Evolutionary conservation across 2,888 invertebrate species (phyloP).

Genomic region (Rhagonycha fulva): DNA sequence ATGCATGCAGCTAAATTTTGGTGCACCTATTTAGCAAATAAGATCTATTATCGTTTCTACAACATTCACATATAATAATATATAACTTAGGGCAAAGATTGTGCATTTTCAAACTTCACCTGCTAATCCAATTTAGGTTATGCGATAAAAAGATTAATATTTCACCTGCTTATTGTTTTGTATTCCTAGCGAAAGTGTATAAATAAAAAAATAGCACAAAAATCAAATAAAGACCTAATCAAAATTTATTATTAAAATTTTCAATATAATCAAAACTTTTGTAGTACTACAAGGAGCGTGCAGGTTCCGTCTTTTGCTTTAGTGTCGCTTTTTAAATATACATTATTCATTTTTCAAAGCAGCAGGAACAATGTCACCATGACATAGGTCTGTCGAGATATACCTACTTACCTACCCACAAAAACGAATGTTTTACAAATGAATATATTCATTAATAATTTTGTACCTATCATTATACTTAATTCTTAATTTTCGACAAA

Average conservation of each 20-base stretch:
- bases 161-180: slow-evolving; percentile 37
- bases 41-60: not conserved
- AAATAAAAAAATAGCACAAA: slow-evolving; percentile 3
- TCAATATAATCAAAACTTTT: not conserved
- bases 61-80: slow-evolving; percentile 30
- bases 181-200: slow-evolving; percentile 32
- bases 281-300: slow-evolving; percentile 1
- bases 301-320: not conserved
- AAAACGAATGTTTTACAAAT: slow-evolving; percentile 19
- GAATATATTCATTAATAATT: slow-evolving; percentile 29
- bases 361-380: slow-evolving; percentile 23
- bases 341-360: slow-evolving; percentile 25
- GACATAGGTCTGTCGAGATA: slow-evolving; percentile 22
- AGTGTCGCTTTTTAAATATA: slow-evolving; percentile 21
- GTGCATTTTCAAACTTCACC: slow-evolving; percentile 30
- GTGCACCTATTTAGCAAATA: not conserved
- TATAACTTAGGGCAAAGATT: slow-evolving; percentile 37
- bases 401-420: not conserved
- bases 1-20: not conserved
- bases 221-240: slow-evolving; percentile 13
- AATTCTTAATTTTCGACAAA: slow-evolving; percentile 23
- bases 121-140: slow-evolving; percentile 36
- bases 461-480: slow-evolving; percentile 25
- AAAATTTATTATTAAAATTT: slow-evolving; percentile 18
- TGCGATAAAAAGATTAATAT: slow-evolving; percentile 25